Evolutionary conservation across 2,113 vertebrate genomes (phyloP).

Genomic region (Physeter macrocephalus): DNA sequence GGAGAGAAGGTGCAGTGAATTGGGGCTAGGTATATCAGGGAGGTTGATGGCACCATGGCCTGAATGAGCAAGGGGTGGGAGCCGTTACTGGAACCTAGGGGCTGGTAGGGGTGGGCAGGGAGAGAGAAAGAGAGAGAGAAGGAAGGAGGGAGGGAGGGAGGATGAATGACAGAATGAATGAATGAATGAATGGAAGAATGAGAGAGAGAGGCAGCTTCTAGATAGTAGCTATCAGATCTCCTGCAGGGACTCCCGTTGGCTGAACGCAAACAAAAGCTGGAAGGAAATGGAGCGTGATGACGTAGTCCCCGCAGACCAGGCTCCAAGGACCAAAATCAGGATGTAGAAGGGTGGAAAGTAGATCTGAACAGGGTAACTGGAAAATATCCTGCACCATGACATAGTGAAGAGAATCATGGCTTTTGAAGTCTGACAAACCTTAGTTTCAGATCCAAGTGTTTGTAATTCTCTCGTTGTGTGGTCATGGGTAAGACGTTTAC

Average conservation of each 20-base stretch:
- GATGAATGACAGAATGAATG: not conserved
- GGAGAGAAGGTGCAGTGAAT: not conserved
- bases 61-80: not conserved
- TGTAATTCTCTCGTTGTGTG: not conserved
- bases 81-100: not conserved
- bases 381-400: not conserved
- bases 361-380: not conserved
- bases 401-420: not conserved
- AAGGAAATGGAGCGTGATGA: not conserved
- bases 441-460: not conserved
- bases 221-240: not conserved
- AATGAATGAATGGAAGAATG: not conserved
- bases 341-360: not conserved
- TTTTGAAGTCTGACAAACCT: not conserved
- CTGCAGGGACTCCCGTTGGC: not conserved
- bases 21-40: not conserved
- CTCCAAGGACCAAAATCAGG: not conserved
- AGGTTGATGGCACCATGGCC: not conserved
- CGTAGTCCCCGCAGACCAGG: not conserved
- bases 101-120: rapidly evolving
- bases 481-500: not conserved
- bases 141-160: not conserved
- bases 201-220: not conserved
- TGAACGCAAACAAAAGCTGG: not conserved
- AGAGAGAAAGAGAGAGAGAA: not conserved